Conservation (phyloP, 2,888 invertebrate species). For the Nematopogon swammerdamellus region DNA sequence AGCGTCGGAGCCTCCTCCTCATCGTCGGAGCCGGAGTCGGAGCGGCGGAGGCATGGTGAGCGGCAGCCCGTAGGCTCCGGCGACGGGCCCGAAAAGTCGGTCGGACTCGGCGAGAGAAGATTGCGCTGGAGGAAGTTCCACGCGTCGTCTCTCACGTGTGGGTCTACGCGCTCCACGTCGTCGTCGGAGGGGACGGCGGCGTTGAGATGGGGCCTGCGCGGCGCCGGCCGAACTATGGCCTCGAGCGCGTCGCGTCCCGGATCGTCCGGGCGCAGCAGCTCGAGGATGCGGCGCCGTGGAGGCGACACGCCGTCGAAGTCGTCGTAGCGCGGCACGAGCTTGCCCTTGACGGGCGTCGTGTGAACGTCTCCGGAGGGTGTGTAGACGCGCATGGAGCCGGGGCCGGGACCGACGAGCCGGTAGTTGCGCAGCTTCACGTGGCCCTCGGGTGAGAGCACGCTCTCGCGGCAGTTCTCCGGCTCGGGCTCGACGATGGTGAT, state of each 20-base stretch:
- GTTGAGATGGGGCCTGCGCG: constrained; percentile 38
- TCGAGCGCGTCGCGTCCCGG: constrained; percentile 38
- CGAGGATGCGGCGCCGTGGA: constrained; percentile 35
- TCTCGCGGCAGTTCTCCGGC: constrained; percentile 24
- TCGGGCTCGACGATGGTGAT: constrained; percentile 34
- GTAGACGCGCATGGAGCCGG: constrained; percentile 25
- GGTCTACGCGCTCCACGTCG: background rate
- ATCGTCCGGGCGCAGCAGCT: constrained; percentile 37
- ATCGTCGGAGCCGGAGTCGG: background rate
- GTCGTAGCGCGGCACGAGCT: constrained; percentile 36
- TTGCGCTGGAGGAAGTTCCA: constrained; percentile 38
- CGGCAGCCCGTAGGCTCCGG: constrained; percentile 17
- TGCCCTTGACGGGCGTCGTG: constrained; percentile 32
- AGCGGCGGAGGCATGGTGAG: background rate
- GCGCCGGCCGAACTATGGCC: constrained; percentile 39
- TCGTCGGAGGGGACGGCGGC: constrained; percentile 19
- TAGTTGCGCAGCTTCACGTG: constrained; percentile 38
- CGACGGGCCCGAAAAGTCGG: constrained; percentile 18
- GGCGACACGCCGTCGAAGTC: constrained; percentile 30
- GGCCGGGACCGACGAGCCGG: constrained; percentile 31
- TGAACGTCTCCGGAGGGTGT: constrained; percentile 36
- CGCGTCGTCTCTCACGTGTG: constrained; percentile 33
- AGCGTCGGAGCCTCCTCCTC: constrained; percentile 29
- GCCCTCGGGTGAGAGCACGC: constrained; percentile 31
- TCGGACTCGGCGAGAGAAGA: constrained; percentile 31